A percentile compares a stretch with the other conserved stretches of the same genome.
Conservation (phyloP, 2,888 invertebrate species). For the Agapostemon virescens region DNA sequence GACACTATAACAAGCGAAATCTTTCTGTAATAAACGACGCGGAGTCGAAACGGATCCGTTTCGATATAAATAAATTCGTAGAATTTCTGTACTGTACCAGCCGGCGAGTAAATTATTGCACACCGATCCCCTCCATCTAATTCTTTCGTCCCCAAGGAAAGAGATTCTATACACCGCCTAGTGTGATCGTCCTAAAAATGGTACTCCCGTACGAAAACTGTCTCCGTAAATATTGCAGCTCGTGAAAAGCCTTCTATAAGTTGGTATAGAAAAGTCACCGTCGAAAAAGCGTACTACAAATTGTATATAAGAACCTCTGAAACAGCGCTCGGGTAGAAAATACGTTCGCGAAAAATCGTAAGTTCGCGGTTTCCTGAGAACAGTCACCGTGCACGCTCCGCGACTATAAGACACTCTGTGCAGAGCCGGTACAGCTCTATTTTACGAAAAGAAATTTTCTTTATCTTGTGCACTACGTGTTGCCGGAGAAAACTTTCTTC, state of each 20-base stretch:
- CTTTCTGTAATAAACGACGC: background rate
- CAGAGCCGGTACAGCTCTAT: too few relatives aligned
- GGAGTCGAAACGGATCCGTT: background rate
- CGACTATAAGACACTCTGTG: too few relatives aligned
- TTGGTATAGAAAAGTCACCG: constrained; percentile 20
- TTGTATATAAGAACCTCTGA: background rate
- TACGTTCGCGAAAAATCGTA: constrained; percentile 5
- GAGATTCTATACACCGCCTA: constrained; percentile 12
- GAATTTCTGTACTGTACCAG: background rate
- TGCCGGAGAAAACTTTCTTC: too few relatives aligned
- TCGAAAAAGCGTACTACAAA: constrained; percentile 28
- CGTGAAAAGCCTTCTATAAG: background rate
- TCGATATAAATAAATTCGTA: background rate
- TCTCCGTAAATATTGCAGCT: background rate
- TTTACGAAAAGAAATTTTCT: too few relatives aligned
- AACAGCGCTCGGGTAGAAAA: constrained; percentile 6
- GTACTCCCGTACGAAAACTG: constrained; percentile 8
- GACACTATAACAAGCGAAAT: background rate
- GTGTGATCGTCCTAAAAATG: constrained; percentile 10
- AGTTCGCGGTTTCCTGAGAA: background rate
- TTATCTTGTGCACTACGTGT: too few relatives aligned
- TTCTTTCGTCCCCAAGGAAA: background rate
- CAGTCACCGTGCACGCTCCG: background rate
- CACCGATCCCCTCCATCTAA: background rate
- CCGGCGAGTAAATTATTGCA: constrained; percentile 19